These are phyloP conservation scores for Danio jaintianensis DNA, from an alignment of 2,797 vertebrate genomes.

Conservation along the genomic window DNA sequence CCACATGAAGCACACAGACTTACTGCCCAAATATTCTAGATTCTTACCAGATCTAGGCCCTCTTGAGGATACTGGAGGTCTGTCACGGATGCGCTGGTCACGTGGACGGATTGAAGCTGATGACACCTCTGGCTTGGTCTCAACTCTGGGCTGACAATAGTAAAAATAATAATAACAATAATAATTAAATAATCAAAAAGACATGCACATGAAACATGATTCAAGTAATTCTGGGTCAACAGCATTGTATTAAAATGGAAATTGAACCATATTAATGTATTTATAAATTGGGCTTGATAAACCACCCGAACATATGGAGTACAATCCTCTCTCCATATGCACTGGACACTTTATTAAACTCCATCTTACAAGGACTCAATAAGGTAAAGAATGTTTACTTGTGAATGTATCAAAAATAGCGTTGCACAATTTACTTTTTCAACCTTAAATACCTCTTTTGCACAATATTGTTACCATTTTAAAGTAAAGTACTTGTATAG, in stretches of 20 bases:
- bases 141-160: conserved; percentile 82
- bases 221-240: background rate
- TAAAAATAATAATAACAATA: background rate
- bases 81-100: conserved; percentile 91
- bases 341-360: no score
- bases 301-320: no score
- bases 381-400: no score
- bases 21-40: background rate
- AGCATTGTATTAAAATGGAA: background rate
- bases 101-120: conserved; percentile 84
- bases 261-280: background rate
- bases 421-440: no score
- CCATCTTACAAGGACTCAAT: no score
- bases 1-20: no score
- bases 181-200: background rate
- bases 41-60: conserved; percentile 88
- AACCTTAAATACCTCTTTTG: no score
- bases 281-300: background rate
- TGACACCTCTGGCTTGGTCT: conserved; percentile 88
- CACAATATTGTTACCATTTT: no score
- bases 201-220: background rate
- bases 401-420: no score
- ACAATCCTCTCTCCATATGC: no score
- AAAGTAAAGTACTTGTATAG: no score
- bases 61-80: conserved; percentile 85